Base-by-base conservation (phyloP, 2,113 vertebrate genomes). In the Forbesichthys agassizii region DNA sequence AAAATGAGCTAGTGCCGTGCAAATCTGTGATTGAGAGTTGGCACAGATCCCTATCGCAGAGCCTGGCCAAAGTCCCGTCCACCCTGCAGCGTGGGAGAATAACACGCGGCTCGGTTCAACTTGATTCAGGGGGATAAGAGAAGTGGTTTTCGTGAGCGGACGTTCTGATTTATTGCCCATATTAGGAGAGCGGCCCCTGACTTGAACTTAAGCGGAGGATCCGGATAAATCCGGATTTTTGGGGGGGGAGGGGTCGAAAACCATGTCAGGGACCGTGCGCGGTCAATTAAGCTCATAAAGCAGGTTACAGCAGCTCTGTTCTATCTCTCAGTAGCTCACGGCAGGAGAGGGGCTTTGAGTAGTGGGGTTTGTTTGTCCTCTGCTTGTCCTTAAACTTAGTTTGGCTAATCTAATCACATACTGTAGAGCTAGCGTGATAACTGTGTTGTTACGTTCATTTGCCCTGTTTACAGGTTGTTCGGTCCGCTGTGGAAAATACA, bases 221-320 rank as follows among this genome's bases (percentile, higher is more conserved):
- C 48, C 12, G 79, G 78, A 85, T 86, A 77, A 88, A 81, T 88
- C 83, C 83, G 59, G 66, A 46, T 60, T 55, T 68, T 69, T 77
- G 67, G 64, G 47, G 61, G 61, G 53, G 62, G 53, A 56, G 57
- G 69, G 74, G 64, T 49, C 54, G 51, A 84, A 69, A 33, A 66
- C 71, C 73, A 68, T 81, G 69, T 81, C 73, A 75, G 64, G 72
- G 70, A 83, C 67, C 74, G 68, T 66, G 56, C 70, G 76, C 54
- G 78, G 71, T 86, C 84, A 87, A 80, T 88, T 81, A 86, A 81
- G 62, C 71, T 58, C 69, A 64, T 80, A 74, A 88, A 84, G 66
- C 63, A 64, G 80, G 66, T 86, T 71, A 75, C 84, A 64, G 74
- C 12, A 61, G 64, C 78, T 76, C 69, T 47, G 33, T 53, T 33